These are phyloP conservation scores for Brienomyrus longianalis DNA, from an alignment of 2,113 vertebrate species.

Conservation along the genomic window DNA sequence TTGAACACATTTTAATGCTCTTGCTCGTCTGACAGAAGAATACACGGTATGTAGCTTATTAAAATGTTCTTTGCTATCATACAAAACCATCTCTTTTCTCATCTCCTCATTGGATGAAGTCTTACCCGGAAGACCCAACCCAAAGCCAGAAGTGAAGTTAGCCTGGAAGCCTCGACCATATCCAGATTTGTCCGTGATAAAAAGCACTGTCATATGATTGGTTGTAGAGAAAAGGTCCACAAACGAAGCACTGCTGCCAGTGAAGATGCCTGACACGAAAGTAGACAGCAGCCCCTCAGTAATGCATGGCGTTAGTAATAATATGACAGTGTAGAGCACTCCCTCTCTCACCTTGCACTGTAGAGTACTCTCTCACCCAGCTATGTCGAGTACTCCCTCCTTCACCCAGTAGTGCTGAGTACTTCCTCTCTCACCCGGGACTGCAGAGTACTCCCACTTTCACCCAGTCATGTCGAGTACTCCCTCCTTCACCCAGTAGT, in stretches of 20 bases:
- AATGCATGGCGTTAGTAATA: not conserved
- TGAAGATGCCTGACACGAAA: conserved; percentile 67
- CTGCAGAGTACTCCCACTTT: not conserved
- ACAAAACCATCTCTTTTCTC: not conserved
- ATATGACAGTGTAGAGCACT: not conserved
- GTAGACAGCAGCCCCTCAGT: not conserved
- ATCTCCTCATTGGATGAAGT: too few relatives aligned
- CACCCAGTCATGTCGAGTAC: not conserved
- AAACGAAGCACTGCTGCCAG: conserved; percentile 55
- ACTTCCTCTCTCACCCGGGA: not conserved
- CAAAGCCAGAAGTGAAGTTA: conserved; percentile 78
- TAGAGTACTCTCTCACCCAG: not conserved
- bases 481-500: not conserved
- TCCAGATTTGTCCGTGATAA: conserved; percentile 43
- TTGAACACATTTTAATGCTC: not conserved
- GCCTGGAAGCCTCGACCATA: conserved; percentile 70
- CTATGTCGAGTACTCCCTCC: not conserved
- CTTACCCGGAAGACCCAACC: conserved; percentile 64
- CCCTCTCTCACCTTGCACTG: not conserved
- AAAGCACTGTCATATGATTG: conserved; percentile 71
- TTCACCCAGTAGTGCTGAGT: not conserved
- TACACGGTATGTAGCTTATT: not conserved
- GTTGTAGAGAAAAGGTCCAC: conserved; percentile 77
- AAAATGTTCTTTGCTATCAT: not conserved
- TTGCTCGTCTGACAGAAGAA: not conserved